A percentile compares a stretch with the other conserved stretches of the same genome.
These are phyloP conservation scores for Odontophorus gujanensis DNA, from an alignment of 2,113 vertebrate species.

Conservation along the genomic window DNA sequence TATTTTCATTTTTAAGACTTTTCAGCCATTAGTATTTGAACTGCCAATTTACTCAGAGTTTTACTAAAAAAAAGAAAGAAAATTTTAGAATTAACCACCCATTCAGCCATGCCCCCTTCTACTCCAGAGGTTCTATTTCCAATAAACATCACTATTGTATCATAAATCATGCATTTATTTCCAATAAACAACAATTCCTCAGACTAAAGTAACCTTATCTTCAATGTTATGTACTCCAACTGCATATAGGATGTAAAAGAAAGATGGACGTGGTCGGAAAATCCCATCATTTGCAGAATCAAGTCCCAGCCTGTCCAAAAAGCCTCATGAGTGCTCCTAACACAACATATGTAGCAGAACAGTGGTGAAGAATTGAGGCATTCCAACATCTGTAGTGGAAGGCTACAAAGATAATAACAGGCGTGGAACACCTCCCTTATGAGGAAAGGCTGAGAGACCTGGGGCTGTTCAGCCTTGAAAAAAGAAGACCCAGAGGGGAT, in stretches of 20 bases:
- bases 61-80: not conserved
- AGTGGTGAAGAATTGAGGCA: not conserved
- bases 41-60: not conserved
- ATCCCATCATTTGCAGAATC: not conserved
- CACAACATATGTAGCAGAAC: not conserved
- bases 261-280: rapidly evolving
- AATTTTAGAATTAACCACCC: not conserved
- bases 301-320: not conserved
- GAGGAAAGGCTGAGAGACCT: no score
- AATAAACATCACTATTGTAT: not conserved
- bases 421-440: no score
- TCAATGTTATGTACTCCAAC: not conserved
- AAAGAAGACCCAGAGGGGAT: no score
- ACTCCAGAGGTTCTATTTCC: not conserved
- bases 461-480: no score
- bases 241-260: not conserved
- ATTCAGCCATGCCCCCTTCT: rapidly evolving
- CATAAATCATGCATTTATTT: no score
- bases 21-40: not conserved
- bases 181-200: not conserved
- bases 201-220: not conserved
- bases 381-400: not conserved
- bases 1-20: not conserved
- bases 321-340: not conserved
- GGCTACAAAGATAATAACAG: no score